These are phyloP conservation scores for Morone saxatilis DNA, from an alignment of 2,113 vertebrate species.

Conservation along the genomic window DNA sequence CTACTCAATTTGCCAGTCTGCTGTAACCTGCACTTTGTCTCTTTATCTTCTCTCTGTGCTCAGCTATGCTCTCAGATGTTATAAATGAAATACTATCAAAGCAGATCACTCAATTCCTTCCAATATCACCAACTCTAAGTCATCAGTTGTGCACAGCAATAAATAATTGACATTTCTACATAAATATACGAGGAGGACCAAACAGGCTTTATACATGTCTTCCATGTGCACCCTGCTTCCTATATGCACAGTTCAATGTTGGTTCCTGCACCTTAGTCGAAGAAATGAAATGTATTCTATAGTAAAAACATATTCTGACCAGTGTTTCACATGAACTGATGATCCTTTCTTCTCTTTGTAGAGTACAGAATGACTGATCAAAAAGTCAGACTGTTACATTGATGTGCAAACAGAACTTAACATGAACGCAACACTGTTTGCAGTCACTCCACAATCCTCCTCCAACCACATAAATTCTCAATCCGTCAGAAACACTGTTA, in stretches of 20 bases:
- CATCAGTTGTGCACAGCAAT: background rate
- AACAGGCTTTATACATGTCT: background rate
- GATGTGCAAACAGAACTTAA: background rate
- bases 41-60: constrained; percentile 14
- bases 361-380: background rate
- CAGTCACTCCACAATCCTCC: background rate
- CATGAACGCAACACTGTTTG: background rate
- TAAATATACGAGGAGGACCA: background rate
- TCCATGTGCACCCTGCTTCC: background rate
- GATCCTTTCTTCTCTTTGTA: background rate
- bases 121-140: background rate
- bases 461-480: background rate
- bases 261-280: background rate
- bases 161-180: constrained; percentile 6
- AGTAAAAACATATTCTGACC: background rate
- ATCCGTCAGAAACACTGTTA: background rate
- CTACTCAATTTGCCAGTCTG: constrained; percentile 23
- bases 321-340: background rate
- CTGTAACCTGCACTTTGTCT: constrained; percentile 20
- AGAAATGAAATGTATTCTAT: background rate
- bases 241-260: background rate
- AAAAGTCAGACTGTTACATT: background rate
- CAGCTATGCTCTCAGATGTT: constrained; percentile 12
- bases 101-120: constrained; percentile 6
- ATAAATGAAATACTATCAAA: constrained; percentile 21